Percentiles rank a stretch among this genome's conserved stretches.
These are phyloP conservation scores for Neodiprion pinetum DNA, from an alignment of 1,140 invertebrate genomes.

Conservation along the genomic window DNA sequence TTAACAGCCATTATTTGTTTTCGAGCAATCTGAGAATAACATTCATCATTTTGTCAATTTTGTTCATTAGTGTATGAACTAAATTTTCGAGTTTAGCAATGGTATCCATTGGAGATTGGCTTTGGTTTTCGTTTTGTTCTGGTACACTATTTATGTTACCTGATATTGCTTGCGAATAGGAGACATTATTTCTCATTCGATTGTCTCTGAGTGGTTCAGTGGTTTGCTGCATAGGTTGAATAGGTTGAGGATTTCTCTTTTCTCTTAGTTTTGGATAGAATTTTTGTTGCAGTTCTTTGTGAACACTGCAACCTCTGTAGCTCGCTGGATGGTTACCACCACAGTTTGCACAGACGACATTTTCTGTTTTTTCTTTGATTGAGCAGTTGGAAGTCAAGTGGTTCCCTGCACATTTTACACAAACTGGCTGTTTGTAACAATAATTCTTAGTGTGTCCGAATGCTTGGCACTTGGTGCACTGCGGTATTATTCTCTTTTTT, in stretches of 20 bases:
- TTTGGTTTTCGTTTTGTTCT: too few relatives aligned
- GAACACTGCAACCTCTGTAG: slow-evolving; percentile 41
- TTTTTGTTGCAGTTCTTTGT: slow-evolving; percentile 29
- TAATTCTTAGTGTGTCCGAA: slow-evolving; percentile 50
- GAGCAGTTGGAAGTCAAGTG: slow-evolving; percentile 17
- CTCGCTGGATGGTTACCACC: slow-evolving; percentile 45
- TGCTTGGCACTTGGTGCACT: slow-evolving; percentile 47
- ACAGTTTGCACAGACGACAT: slow-evolving; percentile 45
- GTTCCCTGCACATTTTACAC: slow-evolving; percentile 39
- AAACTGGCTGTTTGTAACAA: slow-evolving; percentile 36
- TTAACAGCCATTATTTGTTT: slow-evolving; percentile 1
- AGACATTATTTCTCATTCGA: background rate
- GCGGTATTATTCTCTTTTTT: slow-evolving; percentile 37
- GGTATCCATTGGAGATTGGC: too few relatives aligned
- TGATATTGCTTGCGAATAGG: too few relatives aligned
- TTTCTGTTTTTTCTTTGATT: slow-evolving; percentile 31
- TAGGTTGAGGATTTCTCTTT: background rate
- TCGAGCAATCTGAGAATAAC: background rate
- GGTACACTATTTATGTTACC: too few relatives aligned
- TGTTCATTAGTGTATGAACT: background rate
- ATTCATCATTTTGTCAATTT: background rate
- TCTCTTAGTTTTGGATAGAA: background rate
- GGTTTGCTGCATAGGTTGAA: background rate
- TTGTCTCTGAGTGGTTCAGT: background rate
- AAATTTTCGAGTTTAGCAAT: background rate